These are phyloP conservation scores for Cochlearius cochlearius DNA, from an alignment of 2,113 vertebrate species.

Conservation along the genomic window DNA sequence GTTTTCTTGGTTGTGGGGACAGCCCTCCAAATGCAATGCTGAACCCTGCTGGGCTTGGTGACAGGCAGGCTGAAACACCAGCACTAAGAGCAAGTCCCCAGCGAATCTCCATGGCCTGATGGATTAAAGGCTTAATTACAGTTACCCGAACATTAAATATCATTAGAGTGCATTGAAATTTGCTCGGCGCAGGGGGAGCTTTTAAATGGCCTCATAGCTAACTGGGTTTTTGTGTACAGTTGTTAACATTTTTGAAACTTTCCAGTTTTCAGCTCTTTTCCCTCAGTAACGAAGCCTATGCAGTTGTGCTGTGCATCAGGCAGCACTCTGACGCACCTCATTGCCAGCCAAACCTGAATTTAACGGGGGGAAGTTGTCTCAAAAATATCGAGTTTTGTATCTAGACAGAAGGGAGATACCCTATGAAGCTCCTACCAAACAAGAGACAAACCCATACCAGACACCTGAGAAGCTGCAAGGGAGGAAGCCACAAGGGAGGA, in stretches of 20 bases:
- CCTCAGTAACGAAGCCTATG: background rate
- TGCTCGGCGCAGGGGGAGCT: background rate
- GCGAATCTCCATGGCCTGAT: background rate
- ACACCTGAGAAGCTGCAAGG: background rate
- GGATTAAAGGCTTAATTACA: constrained; percentile 8
- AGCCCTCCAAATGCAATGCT: background rate
- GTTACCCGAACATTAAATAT: constrained; percentile 11
- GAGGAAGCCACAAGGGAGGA: background rate
- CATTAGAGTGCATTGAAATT: background rate
- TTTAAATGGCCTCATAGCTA: background rate
- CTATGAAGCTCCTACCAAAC: background rate
- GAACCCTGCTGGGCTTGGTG: background rate
- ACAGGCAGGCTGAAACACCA: background rate
- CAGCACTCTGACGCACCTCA: background rate
- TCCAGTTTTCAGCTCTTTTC: background rate
- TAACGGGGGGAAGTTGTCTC: background rate
- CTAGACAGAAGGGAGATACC: background rate
- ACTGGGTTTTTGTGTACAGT: background rate
- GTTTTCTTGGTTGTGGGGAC: background rate
- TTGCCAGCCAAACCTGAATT: background rate
- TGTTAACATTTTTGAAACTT: background rate
- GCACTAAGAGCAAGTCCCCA: background rate
- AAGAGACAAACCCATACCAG: background rate
- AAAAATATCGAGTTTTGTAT: background rate
- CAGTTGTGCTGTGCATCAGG: background rate